Evolutionary conservation across 2,888 invertebrate species (phyloP).

Genomic region (Salpingus planirostris): DNA sequence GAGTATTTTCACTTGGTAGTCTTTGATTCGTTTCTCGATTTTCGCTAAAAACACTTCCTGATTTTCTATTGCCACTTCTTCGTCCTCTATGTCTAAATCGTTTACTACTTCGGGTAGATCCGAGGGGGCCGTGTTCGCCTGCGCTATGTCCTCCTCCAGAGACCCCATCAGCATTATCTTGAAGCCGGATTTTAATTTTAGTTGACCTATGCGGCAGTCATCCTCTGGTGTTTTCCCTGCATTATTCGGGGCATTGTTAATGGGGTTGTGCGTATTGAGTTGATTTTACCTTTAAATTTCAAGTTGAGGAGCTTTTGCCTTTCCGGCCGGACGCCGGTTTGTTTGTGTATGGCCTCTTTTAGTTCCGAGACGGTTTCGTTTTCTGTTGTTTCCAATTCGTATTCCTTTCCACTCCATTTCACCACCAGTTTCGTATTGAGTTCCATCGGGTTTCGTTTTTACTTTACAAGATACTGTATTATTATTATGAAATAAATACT

Average conservation of each 20-base stretch:
- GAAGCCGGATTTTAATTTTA: constrained; percentile 77
- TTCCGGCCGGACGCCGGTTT: constrained; percentile 86
- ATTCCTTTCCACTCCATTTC: constrained; percentile 93
- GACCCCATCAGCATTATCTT: constrained; percentile 98
- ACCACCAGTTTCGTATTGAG: constrained; percentile 53
- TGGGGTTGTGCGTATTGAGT: too few species aligned
- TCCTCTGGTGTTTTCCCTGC: constrained; percentile 79
- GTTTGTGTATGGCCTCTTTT: constrained; percentile 75
- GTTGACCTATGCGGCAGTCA: constrained; percentile 60
- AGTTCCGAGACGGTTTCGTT: constrained; percentile 74
- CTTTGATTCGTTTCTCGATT: constrained; percentile 72
- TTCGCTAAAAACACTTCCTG: constrained; percentile 66
- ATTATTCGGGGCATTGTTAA: not conserved
- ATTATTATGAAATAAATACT: too few species aligned
- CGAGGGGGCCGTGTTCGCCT: constrained; percentile 70
- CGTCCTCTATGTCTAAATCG: constrained; percentile 85
- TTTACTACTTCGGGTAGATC: constrained; percentile 81
- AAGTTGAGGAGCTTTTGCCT: constrained; percentile 89
- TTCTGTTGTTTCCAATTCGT: constrained; percentile 65
- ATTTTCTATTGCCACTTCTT: constrained; percentile 63
- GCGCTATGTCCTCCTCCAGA: constrained; percentile 81
- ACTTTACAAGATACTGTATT: too few species aligned
- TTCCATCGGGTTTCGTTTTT: too few species aligned
- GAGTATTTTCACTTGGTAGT: constrained; percentile 73
- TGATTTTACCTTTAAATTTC: constrained; percentile 85